Evolutionary conservation across 2,888 invertebrate genomes (phyloP).

Genomic region (Drosophila vallismaia): DNA sequence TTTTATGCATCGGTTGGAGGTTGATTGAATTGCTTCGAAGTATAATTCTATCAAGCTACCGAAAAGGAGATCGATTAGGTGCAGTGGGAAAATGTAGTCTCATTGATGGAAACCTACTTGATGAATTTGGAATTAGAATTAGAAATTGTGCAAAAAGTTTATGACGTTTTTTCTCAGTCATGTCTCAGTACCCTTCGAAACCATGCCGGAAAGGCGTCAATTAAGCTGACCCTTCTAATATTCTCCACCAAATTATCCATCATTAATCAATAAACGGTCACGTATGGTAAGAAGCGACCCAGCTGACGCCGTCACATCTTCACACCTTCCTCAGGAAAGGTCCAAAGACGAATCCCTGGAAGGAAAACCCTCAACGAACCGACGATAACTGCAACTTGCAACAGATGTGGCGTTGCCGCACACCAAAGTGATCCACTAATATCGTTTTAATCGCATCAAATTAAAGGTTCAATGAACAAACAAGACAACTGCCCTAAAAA

Average conservation of each 20-base stretch:
- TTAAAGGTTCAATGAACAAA: conserved; percentile 72
- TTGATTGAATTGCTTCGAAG: conserved; percentile 62
- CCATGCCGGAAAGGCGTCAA: conserved; percentile 72
- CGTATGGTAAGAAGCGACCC: conserved; percentile 44
- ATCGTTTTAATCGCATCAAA: conserved; percentile 81
- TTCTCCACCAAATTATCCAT: conserved; percentile 59
- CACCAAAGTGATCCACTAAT: conserved; percentile 57
- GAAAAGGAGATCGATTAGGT: conserved; percentile 24
- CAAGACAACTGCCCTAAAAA: conserved; percentile 23
- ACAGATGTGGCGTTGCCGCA: conserved; percentile 59
- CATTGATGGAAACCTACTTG: neutral
- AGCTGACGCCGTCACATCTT: conserved; percentile 73
- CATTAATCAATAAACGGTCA: conserved; percentile 81
- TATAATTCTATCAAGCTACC: conserved; percentile 17
- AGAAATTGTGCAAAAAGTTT: no score
- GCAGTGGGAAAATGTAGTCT: neutral
- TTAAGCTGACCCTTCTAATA: conserved; percentile 45
- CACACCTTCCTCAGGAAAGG: conserved; percentile 68
- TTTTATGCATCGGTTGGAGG: conserved; percentile 78
- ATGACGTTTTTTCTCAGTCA: no score
- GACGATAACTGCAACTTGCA: conserved; percentile 42
- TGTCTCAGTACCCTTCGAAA: no score
- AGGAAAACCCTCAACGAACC: conserved; percentile 21
- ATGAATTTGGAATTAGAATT: no score
- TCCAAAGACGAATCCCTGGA: conserved; percentile 4